Evolutionary conservation across 2,113 vertebrate species (phyloP), one percentile per base, ranked within the genome.

Genomic region (Channa maculata): DNA sequence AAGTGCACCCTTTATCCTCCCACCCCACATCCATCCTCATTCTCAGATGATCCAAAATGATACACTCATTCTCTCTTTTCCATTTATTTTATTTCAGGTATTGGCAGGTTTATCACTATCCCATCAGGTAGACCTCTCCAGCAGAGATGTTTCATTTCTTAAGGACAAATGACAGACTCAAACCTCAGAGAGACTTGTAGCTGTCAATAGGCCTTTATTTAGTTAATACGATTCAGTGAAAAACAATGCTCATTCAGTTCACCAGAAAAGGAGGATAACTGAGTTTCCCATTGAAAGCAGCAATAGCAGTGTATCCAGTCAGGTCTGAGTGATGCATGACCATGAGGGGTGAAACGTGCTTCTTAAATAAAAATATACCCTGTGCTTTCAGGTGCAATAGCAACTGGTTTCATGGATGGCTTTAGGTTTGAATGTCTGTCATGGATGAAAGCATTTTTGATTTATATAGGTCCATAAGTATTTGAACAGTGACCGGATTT

Each of bases 1-100:
- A 68, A 87, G 57, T 41, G 60, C 69, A 74, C 46, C 43, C 55
- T 75, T 79, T 9, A 69, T 44, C 38, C 69, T 49, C 62, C 73
- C 52, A 50, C 60, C 52, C 13, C 48, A 6, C 44, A 54, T 37
- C 58, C 4, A 57, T 71, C 50, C 63, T 67, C 8, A 24, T 37
- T 51, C 34, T 6, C 5, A 63, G 84, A 77, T 0, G 3, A 65
- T 57, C 14, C 11, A 51, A 80, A 62, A 79, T 67, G 8, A 69
- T 43, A n/a, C 8, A 5, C 8, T 15, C n/a, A 41, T 66, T 65
- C 8, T 38, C 44, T 59, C 5, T 39, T 10, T 36, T 15, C 52
- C 11, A 3, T 64, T 66, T 68, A 34, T 37, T 67, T 24, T 52
- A 8, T 71, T 36, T 87, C 11, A 44, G 44, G 12, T 39, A 51